Evolutionary conservation across 2,797 vertebrate species (phyloP), one percentile per base, ranked within the genome.

Genomic region (Neosilurus mollespiculum): DNA sequence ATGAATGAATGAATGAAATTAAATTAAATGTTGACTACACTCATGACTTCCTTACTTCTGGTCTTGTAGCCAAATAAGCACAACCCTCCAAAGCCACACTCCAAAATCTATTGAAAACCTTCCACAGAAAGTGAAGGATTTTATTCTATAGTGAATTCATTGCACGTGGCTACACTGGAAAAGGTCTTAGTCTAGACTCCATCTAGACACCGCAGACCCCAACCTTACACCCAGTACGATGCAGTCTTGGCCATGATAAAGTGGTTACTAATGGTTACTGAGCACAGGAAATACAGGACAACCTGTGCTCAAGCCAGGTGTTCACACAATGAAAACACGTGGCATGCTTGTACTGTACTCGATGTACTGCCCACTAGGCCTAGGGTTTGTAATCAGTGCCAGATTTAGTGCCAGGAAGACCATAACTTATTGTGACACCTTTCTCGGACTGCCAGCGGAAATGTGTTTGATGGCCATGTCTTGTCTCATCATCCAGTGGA

Each of bases 321-420:
- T 82, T 85, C 18, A 58, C 49, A 66, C 67, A 78, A 67, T 80
- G 37, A 22, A 62, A 78, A 72, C 67, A 54, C 20, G 16, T 80
- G 6, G 77, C 54, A 58, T 73, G 67, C 56, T 51, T 78, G 18
- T 83, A 73, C 81, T 85, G 61, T 75, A 82, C 84, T 53, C 15
- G 18, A 20, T 75, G 77, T 62, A 53, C 70, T 80, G 76, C 37
- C 54, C 53, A 67, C 51, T 69, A 85, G 53, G 53, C 69, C 30
- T 78, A 22, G 51, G 51, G 16, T 69, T 75, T 53, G 24, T 71
- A 73, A 79, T 37, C 9, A 6, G 62, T 76, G 79, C 61, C 83
- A 69, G 64, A 51, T 61, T 37, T 26, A 26, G 49, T 20, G 20
- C 67, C 72, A 71, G 80, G 54, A 70, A 76, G 73, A 10, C 11